phyloP scores from a whole-genome alignment of 2,888 invertebrate genomes.

The Cheilosia soror region DNA sequence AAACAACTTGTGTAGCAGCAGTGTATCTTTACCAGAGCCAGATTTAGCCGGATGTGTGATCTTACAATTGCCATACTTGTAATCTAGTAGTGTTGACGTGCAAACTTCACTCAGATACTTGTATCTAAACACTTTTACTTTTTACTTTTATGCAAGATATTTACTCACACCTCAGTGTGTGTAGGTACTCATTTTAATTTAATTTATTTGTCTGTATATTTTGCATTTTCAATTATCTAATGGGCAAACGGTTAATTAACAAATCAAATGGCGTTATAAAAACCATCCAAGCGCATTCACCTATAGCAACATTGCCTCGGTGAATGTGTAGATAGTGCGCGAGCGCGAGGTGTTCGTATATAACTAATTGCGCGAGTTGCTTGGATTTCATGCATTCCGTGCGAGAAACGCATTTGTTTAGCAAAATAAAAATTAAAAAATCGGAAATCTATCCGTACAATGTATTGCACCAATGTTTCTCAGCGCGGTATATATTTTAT shows the following conservation, averaged over 20 bases:
- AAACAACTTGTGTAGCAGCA: conserved; percentile 20
- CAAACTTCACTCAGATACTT: conserved; percentile 24
- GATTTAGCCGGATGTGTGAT: no score
- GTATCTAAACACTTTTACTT: conserved; percentile 62
- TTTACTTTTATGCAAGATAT: conserved; percentile 14
- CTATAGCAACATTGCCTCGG: not conserved
- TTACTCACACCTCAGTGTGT: not conserved
- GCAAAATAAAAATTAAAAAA: conserved; percentile 8
- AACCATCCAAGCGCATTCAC: conserved; percentile 55
- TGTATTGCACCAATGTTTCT: not conserved
- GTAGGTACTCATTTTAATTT: conserved; percentile 19
- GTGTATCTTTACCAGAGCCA: no score
- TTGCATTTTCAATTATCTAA: conserved; percentile 68
- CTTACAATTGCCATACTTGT: no score
- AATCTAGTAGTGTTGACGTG: conserved; percentile 50
- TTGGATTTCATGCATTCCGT: conserved; percentile 53
- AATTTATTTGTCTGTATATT: conserved; percentile 48
- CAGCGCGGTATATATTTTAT: not conserved
- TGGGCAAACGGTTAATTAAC: conserved; percentile 64
- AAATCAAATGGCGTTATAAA: conserved; percentile 65
- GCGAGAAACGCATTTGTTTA: conserved; percentile 60
- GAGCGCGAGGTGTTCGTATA: not conserved
- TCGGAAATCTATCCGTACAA: conserved; percentile 61
- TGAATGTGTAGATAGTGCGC: not conserved
- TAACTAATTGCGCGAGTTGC: conserved; percentile 33